phyloP scores from a whole-genome alignment of 2,888 invertebrate genomes.

The Doris montereyensis region DNA sequence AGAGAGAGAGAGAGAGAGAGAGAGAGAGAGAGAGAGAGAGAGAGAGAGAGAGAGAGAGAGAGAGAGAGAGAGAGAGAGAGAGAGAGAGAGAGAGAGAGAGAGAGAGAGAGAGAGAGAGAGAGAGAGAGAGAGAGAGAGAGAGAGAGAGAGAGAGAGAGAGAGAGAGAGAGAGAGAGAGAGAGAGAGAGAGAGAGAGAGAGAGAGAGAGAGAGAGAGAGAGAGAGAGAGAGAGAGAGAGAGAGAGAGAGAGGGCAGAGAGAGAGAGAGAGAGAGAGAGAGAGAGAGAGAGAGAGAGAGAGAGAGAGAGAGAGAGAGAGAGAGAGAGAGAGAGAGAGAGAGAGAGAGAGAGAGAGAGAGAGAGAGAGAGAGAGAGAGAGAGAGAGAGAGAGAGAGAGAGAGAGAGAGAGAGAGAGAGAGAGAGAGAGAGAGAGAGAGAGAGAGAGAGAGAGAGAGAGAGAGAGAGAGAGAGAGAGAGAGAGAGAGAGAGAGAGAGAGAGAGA shows the following conservation, averaged over 20 bases:
- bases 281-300: background rate
- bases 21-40: background rate
- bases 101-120: too few species aligned
- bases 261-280: background rate
- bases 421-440: background rate
- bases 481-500: background rate
- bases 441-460: background rate
- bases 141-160: background rate
- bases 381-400: background rate
- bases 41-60: background rate
- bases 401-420: background rate
- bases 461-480: background rate
- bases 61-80: background rate
- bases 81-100: too few species aligned
- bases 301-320: background rate
- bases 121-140: too few species aligned
- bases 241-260: background rate
- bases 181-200: too few species aligned
- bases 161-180: background rate
- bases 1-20: background rate
- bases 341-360: background rate
- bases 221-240: background rate
- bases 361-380: background rate
- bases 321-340: conserved; percentile 3
- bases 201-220: too few species aligned